phyloP scores from a whole-genome alignment of 2,113 vertebrate species.

The Scophthalmus maximus region DNA sequence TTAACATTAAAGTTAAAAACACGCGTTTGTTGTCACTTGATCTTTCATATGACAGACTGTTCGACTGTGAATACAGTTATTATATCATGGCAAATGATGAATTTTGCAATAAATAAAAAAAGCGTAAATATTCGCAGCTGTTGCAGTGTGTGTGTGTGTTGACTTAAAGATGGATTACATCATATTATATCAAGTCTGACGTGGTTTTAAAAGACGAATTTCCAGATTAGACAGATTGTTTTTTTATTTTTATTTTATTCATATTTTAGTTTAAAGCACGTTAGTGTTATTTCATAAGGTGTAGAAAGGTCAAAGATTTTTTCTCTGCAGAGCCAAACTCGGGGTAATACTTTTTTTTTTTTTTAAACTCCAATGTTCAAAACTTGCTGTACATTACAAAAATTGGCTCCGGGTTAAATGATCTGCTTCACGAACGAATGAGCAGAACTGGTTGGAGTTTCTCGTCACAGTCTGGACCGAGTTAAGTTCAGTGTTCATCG shows the following conservation, averaged over 20 bases:
- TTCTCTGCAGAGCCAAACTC: neutral
- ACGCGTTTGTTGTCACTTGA: conserved; percentile 47
- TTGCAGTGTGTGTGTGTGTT: conserved; percentile 22
- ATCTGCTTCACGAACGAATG: too few relatives aligned
- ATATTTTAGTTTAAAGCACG: neutral
- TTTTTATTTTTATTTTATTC: neutral
- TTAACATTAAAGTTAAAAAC: neutral
- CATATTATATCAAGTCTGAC: neutral
- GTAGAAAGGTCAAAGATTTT: neutral
- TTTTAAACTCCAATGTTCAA: too few relatives aligned
- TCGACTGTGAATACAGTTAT: conserved; percentile 54
- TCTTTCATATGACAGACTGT: conserved; percentile 60
- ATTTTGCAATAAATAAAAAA: conserved; percentile 72
- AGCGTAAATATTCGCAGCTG: conserved; percentile 56
- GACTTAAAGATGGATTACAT: neutral
- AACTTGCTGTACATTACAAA: too few relatives aligned
- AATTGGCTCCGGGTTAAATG: too few relatives aligned
- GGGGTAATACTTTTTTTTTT: too few relatives aligned
- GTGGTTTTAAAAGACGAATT: neutral
- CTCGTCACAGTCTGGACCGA: neutral
- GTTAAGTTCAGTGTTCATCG: too few relatives aligned
- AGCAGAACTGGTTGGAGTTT: too few relatives aligned
- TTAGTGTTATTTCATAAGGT: neutral
- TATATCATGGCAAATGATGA: conserved; percentile 36
- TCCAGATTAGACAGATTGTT: neutral